Percentiles rank a stretch among this genome's conserved stretches.
These are phyloP conservation scores for Spisula subtruncata DNA, from an alignment of 2,888 invertebrate genomes.

Conservation along the genomic window DNA sequence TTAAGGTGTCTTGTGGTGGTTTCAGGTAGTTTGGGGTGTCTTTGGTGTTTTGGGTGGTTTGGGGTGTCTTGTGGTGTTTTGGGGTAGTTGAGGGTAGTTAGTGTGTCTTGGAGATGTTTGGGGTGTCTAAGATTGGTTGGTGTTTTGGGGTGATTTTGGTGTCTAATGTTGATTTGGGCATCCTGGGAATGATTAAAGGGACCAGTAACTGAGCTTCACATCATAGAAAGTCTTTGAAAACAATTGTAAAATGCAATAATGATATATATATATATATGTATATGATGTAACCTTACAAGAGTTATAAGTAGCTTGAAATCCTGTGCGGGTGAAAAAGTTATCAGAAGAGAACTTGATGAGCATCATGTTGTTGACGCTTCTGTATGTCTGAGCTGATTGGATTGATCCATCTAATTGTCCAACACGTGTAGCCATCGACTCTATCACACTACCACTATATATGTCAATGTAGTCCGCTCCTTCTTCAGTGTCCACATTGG, in stretches of 20 bases:
- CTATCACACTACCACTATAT: slow-evolving; percentile 93
- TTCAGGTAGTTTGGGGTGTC: too few species aligned
- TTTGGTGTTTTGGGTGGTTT: too few species aligned
- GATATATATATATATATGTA: background rate
- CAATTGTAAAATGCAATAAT: background rate
- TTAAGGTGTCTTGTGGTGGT: too few species aligned
- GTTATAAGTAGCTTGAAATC: slow-evolving; percentile 90
- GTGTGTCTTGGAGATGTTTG: too few species aligned
- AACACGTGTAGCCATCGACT: slow-evolving; percentile 92
- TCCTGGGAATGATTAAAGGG: too few species aligned
- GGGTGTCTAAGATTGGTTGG: too few species aligned
- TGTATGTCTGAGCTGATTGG: slow-evolving; percentile 88
- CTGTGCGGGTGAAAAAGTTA: slow-evolving; percentile 90
- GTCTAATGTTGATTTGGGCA: too few species aligned
- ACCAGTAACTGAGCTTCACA: too few species aligned
- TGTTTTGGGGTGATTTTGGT: too few species aligned
- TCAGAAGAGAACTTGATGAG: slow-evolving; percentile 98
- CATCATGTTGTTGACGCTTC: slow-evolving; percentile 99
- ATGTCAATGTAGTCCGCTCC: slow-evolving; percentile 98
- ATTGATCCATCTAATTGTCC: slow-evolving; percentile 95
- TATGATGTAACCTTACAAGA: slow-evolving; percentile 78
- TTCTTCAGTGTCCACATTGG: slow-evolving; percentile 99
- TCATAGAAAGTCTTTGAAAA: too few species aligned
- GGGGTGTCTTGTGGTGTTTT: too few species aligned
- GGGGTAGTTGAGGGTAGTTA: too few species aligned